Percentiles rank a stretch among this genome's conserved stretches.
Conservation (phyloP, 2,797 vertebrate species). For the Brachyalestes nurse region DNA sequence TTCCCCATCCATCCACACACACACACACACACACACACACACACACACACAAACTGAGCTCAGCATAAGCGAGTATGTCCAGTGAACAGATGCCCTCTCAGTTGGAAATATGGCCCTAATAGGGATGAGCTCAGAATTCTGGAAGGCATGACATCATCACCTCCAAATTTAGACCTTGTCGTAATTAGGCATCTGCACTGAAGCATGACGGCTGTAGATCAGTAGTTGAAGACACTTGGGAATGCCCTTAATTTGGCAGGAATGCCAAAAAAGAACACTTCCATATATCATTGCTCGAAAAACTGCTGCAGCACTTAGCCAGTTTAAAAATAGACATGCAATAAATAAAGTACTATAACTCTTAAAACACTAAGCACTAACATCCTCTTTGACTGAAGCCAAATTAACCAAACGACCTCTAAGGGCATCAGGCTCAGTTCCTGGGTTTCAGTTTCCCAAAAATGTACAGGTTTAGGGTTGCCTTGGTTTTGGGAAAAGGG, state of each 20-base stretch:
- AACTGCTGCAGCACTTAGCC: background rate
- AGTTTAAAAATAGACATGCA: too few relatives aligned
- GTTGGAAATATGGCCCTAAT: constrained; percentile 57
- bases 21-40: constrained; percentile 13
- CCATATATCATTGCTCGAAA: background rate
- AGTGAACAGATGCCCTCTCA: constrained; percentile 57
- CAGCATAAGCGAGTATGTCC: constrained; percentile 1
- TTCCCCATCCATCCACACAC: background rate
- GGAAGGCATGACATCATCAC: constrained; percentile 56
- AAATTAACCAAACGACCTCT: background rate
- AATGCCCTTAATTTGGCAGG: constrained; percentile 13
- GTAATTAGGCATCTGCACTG: constrained; percentile 18
- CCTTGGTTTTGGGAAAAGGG: too few relatives aligned
- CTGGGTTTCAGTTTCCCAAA: too few relatives aligned
- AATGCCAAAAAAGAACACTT: background rate
- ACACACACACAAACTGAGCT: constrained; percentile 12
- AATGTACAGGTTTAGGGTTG: too few relatives aligned
- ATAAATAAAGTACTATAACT: background rate
- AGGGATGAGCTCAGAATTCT: constrained; percentile 55
- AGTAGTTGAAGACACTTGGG: background rate
- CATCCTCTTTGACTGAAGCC: too few relatives aligned
- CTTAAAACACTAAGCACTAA: background rate
- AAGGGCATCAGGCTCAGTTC: background rate
- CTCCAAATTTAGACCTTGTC: constrained; percentile 41
- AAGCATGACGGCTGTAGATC: constrained; percentile 8